Conservation (phyloP, 2,888 invertebrate species). For the Monopis laevigella region DNA sequence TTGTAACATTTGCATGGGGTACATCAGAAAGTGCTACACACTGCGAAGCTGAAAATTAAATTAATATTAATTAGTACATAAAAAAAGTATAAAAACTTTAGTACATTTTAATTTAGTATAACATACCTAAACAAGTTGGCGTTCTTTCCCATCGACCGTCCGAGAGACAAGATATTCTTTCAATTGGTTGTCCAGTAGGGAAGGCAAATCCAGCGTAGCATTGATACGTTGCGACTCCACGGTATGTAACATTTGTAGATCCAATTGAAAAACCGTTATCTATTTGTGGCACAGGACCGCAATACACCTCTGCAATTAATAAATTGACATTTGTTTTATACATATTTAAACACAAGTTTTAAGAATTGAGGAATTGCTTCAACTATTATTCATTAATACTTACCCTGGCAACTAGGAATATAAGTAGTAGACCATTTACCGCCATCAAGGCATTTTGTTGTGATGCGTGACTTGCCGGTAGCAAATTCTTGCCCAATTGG, state of each 20-base stretch:
- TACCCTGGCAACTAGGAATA: slow-evolving; percentile 93
- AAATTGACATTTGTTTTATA: too few relatives aligned
- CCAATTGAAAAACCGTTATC: slow-evolving; percentile 97
- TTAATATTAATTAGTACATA: neutral
- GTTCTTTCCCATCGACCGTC: slow-evolving; percentile 94
- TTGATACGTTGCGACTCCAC: slow-evolving; percentile 93
- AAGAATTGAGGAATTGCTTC: too few relatives aligned
- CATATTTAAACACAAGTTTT: too few relatives aligned
- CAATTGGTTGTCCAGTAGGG: slow-evolving; percentile 85
- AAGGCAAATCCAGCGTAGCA: slow-evolving; percentile 97
- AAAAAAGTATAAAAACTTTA: neutral
- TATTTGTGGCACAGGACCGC: slow-evolving; percentile 97
- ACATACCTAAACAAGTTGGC: slow-evolving; percentile 84
- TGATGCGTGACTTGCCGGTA: slow-evolving; percentile 84
- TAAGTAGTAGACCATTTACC: slow-evolving; percentile 93
- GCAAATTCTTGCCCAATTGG: slow-evolving; percentile 94
- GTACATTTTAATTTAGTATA: neutral
- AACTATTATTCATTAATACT: too few relatives aligned
- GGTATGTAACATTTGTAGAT: slow-evolving; percentile 94
- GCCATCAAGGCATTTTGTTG: slow-evolving; percentile 87
- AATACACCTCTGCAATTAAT: slow-evolving; percentile 79
- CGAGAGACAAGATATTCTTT: slow-evolving; percentile 87
- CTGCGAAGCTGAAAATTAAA: slow-evolving; percentile 76
- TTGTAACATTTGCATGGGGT: slow-evolving; percentile 85
- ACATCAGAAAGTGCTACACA: slow-evolving; percentile 89